phyloP scores from a whole-genome alignment of 2,888 invertebrate species.

The Nymphalis polychloros region DNA sequence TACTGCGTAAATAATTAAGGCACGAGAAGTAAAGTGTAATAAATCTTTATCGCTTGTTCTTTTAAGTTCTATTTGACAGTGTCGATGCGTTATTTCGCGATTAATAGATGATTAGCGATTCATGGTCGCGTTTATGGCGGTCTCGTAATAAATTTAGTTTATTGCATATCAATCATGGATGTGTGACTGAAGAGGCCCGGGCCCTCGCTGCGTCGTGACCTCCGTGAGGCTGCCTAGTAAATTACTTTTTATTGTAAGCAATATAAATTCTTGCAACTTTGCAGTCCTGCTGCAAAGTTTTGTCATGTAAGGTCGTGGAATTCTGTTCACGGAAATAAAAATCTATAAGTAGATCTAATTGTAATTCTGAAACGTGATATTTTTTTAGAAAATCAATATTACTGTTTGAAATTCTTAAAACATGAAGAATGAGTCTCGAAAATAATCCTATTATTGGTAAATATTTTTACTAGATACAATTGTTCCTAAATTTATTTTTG shows the following conservation, averaged over 20 bases:
- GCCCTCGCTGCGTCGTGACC: slow-evolving; percentile 46
- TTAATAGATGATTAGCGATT: slow-evolving; percentile 76
- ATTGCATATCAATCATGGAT: slow-evolving; percentile 71
- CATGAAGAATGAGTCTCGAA: too few species aligned
- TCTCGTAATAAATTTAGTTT: slow-evolving; percentile 73
- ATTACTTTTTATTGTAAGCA: slow-evolving; percentile 45
- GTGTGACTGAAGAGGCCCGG: slow-evolving; percentile 34
- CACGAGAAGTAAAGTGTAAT: slow-evolving; percentile 48
- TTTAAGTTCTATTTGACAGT: slow-evolving; percentile 75
- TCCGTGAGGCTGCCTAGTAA: slow-evolving; percentile 45
- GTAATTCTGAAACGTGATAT: too few species aligned
- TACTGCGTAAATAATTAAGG: slow-evolving; percentile 34
- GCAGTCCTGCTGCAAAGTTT: slow-evolving; percentile 22
- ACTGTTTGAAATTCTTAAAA: too few species aligned
- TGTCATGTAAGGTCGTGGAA: slow-evolving; percentile 3
- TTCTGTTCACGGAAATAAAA: not conserved
- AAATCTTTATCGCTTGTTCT: slow-evolving; percentile 70
- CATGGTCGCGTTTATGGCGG: slow-evolving; percentile 67
- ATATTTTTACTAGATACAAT: too few species aligned
- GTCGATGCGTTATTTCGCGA: slow-evolving; percentile 75
- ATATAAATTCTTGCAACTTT: slow-evolving; percentile 35
- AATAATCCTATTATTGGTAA: too few species aligned
- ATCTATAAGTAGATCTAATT: too few species aligned
- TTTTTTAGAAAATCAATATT: too few species aligned
- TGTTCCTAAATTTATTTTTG: too few species aligned